Percentiles rank a stretch among this genome's conserved stretches.
These are phyloP conservation scores for Artemisiospiza belli DNA, from an alignment of 2,113 vertebrate genomes.

Conservation along the genomic window DNA sequence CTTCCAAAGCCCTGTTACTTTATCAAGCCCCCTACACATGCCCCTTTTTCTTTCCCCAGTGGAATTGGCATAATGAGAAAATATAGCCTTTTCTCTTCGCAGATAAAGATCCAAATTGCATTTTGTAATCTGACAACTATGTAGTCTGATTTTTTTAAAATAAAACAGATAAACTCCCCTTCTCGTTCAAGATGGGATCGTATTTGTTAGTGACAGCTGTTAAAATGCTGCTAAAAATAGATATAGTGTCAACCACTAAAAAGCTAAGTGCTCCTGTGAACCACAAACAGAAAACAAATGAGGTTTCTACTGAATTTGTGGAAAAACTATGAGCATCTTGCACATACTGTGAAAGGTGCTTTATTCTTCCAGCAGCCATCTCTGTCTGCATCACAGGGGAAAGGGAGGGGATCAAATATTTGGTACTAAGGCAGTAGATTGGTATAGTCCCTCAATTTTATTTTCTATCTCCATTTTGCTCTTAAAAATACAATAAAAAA, in stretches of 20 bases:
- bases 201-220: slow-evolving; percentile 77
- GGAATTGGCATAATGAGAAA: slow-evolving; percentile 8
- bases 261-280: slow-evolving; percentile 67
- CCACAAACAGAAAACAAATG: slow-evolving; percentile 67
- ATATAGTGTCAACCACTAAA: slow-evolving; percentile 63
- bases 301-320: slow-evolving; percentile 51
- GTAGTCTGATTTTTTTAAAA: slow-evolving; percentile 33
- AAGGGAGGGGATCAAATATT: neutral
- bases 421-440: neutral
- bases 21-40: neutral
- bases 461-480: neutral
- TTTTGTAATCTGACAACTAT: slow-evolving; percentile 56
- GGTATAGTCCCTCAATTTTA: neutral
- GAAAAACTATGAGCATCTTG: slow-evolving; percentile 42
- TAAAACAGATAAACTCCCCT: slow-evolving; percentile 59
- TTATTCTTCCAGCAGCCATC: slow-evolving; percentile 18
- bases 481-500: neutral
- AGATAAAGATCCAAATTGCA: slow-evolving; percentile 47
- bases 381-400: neutral
- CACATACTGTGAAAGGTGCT: neutral
- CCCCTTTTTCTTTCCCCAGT: neutral
- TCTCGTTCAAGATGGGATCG: slow-evolving; percentile 66
- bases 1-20: neutral
- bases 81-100: slow-evolving; percentile 3
- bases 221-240: slow-evolving; percentile 79